Evolutionary conservation across 2,888 invertebrate species (phyloP).

Genomic region (Ptilodon capucinus): DNA sequence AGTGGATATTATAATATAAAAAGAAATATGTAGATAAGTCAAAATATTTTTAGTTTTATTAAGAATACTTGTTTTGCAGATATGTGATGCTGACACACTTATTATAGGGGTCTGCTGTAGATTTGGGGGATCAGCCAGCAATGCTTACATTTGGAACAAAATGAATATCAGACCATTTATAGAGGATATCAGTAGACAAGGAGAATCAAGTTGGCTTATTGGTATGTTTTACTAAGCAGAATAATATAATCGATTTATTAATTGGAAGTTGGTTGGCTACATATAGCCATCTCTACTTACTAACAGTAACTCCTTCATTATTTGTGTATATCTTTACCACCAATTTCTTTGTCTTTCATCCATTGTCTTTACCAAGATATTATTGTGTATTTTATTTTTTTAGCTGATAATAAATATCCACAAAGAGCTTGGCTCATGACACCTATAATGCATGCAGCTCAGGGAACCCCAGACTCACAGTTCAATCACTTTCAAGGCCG

Average conservation of each 20-base stretch:
- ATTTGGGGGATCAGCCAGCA: conserved; percentile 50
- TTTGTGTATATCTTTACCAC: too few relatives aligned
- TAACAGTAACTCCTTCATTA: not conserved
- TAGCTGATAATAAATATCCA: conserved; percentile 55
- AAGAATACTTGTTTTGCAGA: conserved; percentile 38
- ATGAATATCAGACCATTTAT: conserved; percentile 51
- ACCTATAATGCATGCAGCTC: conserved; percentile 49
- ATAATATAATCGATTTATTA: too few relatives aligned
- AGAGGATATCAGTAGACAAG: conserved; percentile 50
- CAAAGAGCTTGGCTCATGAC: conserved; percentile 63
- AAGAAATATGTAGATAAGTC: too few relatives aligned
- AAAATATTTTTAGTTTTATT: too few relatives aligned
- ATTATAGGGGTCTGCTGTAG: conserved; percentile 60
- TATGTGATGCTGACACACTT: conserved; percentile 56
- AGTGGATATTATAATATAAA: too few relatives aligned
- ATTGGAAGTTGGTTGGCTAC: too few relatives aligned
- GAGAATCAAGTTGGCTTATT: conserved; percentile 57
- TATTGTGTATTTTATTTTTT: too few relatives aligned
- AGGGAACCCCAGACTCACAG: conserved; percentile 58
- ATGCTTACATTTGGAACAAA: conserved; percentile 56
- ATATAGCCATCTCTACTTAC: too few relatives aligned
- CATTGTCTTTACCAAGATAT: too few relatives aligned
- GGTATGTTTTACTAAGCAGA: conserved; percentile 25
- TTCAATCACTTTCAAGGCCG: conserved; percentile 57
- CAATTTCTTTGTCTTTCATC: too few relatives aligned